phyloP scores from a whole-genome alignment of 2,888 invertebrate species.

The Eristalinus aeneus region DNA sequence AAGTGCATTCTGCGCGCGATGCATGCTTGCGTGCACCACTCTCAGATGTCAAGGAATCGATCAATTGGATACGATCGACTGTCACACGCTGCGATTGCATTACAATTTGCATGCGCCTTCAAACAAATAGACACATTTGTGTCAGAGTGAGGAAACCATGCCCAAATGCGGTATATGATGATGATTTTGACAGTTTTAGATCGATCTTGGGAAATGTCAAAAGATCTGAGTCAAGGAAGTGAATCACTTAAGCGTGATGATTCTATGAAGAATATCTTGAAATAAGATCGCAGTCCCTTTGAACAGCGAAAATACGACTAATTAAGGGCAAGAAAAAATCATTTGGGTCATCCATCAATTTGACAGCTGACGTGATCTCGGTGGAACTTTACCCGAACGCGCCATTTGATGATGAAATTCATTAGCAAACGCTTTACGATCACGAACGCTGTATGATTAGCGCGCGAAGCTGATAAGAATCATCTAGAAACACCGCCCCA shows the following conservation, averaged over 20 bases:
- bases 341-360: background rate
- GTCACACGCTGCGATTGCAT: conserved; percentile 21
- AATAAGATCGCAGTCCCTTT: background rate
- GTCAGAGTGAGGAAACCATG: background rate
- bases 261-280: background rate
- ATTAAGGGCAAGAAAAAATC: background rate
- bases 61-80: conserved; percentile 43
- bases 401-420: background rate
- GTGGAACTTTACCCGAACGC: background rate
- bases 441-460: background rate
- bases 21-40: background rate
- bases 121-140: background rate
- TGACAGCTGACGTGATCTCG: background rate
- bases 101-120: conserved; percentile 9
- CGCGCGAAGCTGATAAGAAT: background rate
- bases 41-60: conserved; percentile 40
- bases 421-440: background rate
- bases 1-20: background rate
- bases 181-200: background rate
- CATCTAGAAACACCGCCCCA: background rate
- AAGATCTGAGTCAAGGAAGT: background rate
- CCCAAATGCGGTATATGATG: background rate
- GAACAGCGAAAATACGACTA: background rate
- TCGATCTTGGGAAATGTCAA: background rate
- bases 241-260: background rate